Percentiles rank a stretch among this genome's conserved stretches.
These are phyloP conservation scores for Channallabes apus DNA, from an alignment of 2,797 vertebrate species.

Conservation along the genomic window DNA sequence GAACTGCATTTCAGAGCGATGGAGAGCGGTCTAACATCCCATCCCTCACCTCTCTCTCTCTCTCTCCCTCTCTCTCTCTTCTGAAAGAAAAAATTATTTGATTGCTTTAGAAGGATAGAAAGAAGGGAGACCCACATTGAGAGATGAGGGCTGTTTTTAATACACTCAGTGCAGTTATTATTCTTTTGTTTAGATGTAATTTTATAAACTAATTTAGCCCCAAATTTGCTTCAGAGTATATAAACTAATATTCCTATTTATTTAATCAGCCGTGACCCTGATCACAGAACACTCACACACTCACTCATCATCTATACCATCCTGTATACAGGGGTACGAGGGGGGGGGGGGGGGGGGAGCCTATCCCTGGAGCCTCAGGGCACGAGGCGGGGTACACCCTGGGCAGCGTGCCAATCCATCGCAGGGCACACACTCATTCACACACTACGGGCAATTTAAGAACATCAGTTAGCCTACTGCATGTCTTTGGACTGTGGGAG, in stretches of 20 bases:
- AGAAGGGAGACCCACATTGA: not conserved
- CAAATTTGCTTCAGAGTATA: not conserved
- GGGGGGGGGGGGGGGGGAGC: too few relatives aligned
- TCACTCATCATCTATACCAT: too few relatives aligned
- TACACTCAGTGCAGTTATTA: not conserved
- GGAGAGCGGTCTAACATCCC: not conserved
- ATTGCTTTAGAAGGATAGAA: not conserved
- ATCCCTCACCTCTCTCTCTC: not conserved
- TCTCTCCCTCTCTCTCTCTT: not conserved
- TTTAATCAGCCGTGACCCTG: not conserved
- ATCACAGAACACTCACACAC: not conserved
- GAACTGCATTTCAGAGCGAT: conserved; percentile 30
- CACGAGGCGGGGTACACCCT: too few relatives aligned
- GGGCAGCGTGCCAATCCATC: too few relatives aligned
- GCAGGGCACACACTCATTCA: too few relatives aligned
- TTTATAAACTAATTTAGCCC: not conserved
- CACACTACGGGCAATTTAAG: too few relatives aligned
- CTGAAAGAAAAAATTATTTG: not conserved
- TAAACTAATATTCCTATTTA: not conserved
- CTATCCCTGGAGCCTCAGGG: too few relatives aligned
- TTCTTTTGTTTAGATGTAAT: not conserved
- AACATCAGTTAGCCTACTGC: too few relatives aligned
- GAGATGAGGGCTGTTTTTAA: not conserved
- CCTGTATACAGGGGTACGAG: too few relatives aligned
- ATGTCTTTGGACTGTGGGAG: too few relatives aligned